These are phyloP conservation scores for Pogonus chalceus DNA, from an alignment of 1,140 invertebrate species.

Conservation along the genomic window DNA sequence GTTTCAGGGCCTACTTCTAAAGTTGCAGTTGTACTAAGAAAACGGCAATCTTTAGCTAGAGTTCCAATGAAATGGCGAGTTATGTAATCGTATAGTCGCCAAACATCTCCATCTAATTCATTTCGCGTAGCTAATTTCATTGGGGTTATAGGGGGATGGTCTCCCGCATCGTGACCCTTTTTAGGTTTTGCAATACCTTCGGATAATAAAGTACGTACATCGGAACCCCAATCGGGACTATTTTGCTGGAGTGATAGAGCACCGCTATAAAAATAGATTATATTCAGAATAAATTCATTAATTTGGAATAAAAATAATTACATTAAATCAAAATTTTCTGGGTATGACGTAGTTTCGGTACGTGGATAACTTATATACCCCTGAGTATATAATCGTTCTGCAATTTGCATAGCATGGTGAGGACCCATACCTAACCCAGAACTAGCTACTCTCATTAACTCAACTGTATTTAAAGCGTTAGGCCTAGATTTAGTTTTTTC, in stretches of 20 bases:
- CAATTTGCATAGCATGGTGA: conserved; percentile 93
- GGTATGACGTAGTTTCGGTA: conserved; percentile 94
- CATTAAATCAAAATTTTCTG: conserved; percentile 89
- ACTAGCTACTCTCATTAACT: conserved; percentile 91
- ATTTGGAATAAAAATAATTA: conserved; percentile 42
- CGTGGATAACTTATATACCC: conserved; percentile 93
- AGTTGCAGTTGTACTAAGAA: conserved; percentile 71
- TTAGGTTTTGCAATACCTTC: conserved; percentile 69
- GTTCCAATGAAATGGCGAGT: conserved; percentile 94
- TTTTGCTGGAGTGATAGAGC: conserved; percentile 61
- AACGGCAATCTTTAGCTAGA: conserved; percentile 76
- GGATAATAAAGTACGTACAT: conserved; percentile 51
- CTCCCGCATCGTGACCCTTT: conserved; percentile 90
- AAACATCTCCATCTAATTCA: conserved; percentile 81
- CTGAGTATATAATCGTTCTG: conserved; percentile 85
- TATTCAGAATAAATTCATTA: conserved; percentile 12
- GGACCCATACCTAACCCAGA: conserved; percentile 89
- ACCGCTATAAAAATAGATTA: conserved; percentile 41
- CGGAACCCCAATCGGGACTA: conserved; percentile 65
- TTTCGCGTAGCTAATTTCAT: conserved; percentile 65
- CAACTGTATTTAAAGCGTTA: conserved; percentile 91
- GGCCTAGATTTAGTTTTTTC: conserved; percentile 82
- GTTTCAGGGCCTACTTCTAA: conserved; percentile 77
- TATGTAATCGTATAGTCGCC: conserved; percentile 95
- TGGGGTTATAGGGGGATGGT: conserved; percentile 99